Evolutionary conservation across 2,888 invertebrate species (phyloP).

Genomic region (Caenorhabditis afra): DNA sequence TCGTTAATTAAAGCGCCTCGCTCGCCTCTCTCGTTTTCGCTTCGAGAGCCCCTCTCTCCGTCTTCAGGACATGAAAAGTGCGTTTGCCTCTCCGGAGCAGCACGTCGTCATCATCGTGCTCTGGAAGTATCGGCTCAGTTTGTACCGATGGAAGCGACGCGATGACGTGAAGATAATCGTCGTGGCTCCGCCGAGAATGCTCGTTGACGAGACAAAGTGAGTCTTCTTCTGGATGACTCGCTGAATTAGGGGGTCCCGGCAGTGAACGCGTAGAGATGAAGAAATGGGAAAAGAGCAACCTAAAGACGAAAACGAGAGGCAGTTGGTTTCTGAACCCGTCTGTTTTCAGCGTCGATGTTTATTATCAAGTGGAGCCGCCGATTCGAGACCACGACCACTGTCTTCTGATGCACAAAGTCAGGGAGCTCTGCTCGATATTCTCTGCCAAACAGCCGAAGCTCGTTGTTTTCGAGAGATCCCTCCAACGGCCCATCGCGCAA

Average conservation of each 20-base stretch:
- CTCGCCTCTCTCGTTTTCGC: constrained; percentile 1
- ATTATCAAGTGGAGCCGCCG: constrained; percentile 76
- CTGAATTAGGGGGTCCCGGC: too few relatives aligned
- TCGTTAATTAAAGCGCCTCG: constrained; percentile 35
- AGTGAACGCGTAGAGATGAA: too few relatives aligned
- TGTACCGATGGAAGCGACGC: constrained; percentile 58
- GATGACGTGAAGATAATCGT: constrained; percentile 61
- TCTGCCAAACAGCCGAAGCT: constrained; percentile 63
- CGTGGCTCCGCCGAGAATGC: constrained; percentile 73
- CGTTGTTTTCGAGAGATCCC: constrained; percentile 72
- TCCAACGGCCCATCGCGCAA: constrained; percentile 73
- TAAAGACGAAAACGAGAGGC: too few relatives aligned
- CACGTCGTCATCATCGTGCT: constrained; percentile 70
- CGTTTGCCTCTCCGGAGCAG: not conserved
- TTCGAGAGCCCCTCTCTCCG: not conserved
- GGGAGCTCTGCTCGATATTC: constrained; percentile 66
- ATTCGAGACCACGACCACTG: constrained; percentile 73
- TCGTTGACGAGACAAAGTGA: constrained; percentile 72
- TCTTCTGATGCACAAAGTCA: constrained; percentile 71
- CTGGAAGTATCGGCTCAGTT: constrained; percentile 72
- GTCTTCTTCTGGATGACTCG: constrained; percentile 5
- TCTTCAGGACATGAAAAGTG: not conserved
- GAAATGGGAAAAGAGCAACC: too few relatives aligned
- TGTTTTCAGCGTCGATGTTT: constrained; percentile 72
- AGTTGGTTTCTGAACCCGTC: too few relatives aligned